Evolutionary conservation across 2,113 vertebrate species (phyloP), one percentile per base, ranked within the genome.

Genomic region (Mus spicilegus): DNA sequence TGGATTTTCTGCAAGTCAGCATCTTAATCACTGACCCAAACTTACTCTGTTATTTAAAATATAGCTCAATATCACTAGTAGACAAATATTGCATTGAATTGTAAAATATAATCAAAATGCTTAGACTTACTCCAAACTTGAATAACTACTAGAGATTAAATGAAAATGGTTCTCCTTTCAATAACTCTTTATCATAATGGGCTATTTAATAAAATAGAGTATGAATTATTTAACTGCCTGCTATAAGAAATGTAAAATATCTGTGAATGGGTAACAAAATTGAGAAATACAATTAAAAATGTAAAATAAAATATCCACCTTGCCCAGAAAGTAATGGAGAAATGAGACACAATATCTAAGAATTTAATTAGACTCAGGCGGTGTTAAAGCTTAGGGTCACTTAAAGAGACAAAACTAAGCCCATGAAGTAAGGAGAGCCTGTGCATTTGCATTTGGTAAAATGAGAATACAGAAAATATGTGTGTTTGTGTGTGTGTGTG

Each of bases 171-270:
- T 63, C 94, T 94, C 76, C 72, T 85, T 96, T 75, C 81, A 97
- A 88, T 87, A 87, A 95, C 58, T 97, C 73, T 90, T 81, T 85
- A 92, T 96, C 76, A 67, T 93, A 96, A 96, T 78, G 69, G 63
- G 33, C 28, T 94, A 85, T 76, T 95, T 93, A 96, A 93, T 96
- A 97, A 96, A 89, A 72, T 20, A 77, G 33, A 92, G 28, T 49
- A 90, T 95, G 69, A 97, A 97, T 96, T 96, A 96, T 92, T 95
- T 97, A 97, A 92, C 88, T 81, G 36, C 36, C 65, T 17, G 19
- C 54, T 61, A 39, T 94, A 97, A 76, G 75, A 94, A 96, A 92
- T 94, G 65, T 90, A 90, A 96, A 93, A 81, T 78, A 92, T 91
- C 46, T 94, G 26, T 94, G 93, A 89, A 70, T 92, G 88, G 91